Evolutionary conservation across 2,888 invertebrate species (phyloP).

Genomic region (Nephrotoma guestfalica): DNA sequence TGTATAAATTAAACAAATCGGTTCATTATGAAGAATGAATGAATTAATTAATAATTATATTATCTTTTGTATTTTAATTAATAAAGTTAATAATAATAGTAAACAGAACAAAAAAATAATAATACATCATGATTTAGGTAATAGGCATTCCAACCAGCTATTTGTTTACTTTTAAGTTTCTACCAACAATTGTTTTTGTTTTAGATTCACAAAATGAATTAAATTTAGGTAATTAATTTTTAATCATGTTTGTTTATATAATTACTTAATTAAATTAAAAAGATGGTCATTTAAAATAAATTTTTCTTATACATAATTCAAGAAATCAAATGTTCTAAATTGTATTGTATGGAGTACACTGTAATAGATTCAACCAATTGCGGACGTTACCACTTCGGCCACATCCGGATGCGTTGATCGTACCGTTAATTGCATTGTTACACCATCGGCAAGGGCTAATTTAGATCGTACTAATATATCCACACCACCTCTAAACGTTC

Average conservation of each 20-base stretch:
- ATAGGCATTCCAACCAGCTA: neutral
- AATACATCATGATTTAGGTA: neutral
- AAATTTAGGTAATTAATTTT: neutral
- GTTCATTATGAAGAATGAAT: neutral
- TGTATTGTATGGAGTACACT: neutral
- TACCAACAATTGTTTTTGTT: neutral
- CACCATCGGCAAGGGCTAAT: conserved; percentile 55
- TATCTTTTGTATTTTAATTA: neutral
- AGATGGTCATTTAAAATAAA: neutral
- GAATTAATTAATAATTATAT: neutral
- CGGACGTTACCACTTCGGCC: conserved; percentile 72
- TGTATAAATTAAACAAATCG: neutral
- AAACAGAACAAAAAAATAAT: neutral
- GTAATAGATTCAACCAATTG: conserved; percentile 50
- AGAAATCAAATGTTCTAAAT: neutral
- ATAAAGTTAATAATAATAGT: neutral
- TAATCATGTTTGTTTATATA: neutral
- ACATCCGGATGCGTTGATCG: conserved; percentile 73
- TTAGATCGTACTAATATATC: conserved; percentile 81
- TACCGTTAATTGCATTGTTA: conserved; percentile 88
- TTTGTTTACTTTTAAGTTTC: neutral
- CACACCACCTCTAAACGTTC: conserved; percentile 79
- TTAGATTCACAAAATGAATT: neutral
- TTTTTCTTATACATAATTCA: neutral
- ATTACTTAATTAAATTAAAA: neutral